These are phyloP conservation scores for Clanis bilineata DNA, from an alignment of 2,888 invertebrate species.

Conservation along the genomic window DNA sequence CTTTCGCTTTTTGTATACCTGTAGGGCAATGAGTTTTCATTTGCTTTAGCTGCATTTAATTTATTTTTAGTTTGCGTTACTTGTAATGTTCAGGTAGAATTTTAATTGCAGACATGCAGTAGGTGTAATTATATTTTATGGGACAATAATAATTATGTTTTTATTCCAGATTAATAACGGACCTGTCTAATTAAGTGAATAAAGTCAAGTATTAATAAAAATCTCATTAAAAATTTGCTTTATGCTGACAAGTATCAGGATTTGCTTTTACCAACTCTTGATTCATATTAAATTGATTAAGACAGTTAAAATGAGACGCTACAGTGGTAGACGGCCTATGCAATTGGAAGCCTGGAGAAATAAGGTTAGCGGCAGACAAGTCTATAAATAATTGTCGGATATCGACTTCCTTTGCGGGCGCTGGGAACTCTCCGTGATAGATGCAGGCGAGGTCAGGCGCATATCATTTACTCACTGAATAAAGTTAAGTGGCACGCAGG, in stretches of 20 bases:
- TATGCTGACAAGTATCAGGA: too few relatives aligned
- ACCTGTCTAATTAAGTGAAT: too few relatives aligned
- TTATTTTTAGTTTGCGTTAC: not conserved
- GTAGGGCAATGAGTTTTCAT: slow-evolving; percentile 31
- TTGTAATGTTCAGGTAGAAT: too few relatives aligned
- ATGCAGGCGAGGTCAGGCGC: slow-evolving; percentile 40
- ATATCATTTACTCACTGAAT: slow-evolving; percentile 39
- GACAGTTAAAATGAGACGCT: not conserved
- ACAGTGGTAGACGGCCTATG: slow-evolving; percentile 24
- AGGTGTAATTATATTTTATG: too few relatives aligned
- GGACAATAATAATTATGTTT: too few relatives aligned
- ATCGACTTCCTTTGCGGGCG: slow-evolving; percentile 23
- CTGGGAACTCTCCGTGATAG: slow-evolving; percentile 42
- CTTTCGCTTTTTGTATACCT: slow-evolving; percentile 54
- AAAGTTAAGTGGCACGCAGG: slow-evolving; percentile 1
- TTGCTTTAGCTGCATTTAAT: not conserved
- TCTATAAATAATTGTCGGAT: slow-evolving; percentile 27
- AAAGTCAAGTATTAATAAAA: too few relatives aligned
- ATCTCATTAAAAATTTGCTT: too few relatives aligned
- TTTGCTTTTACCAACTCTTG: too few relatives aligned
- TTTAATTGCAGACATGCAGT: too few relatives aligned
- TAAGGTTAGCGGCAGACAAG: slow-evolving; percentile 41
- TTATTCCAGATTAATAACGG: too few relatives aligned
- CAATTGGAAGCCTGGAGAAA: slow-evolving; percentile 37
- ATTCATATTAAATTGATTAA: not conserved